Conservation (phyloP, 2,113 vertebrate genomes). For the Dipodomys stephensi region DNA sequence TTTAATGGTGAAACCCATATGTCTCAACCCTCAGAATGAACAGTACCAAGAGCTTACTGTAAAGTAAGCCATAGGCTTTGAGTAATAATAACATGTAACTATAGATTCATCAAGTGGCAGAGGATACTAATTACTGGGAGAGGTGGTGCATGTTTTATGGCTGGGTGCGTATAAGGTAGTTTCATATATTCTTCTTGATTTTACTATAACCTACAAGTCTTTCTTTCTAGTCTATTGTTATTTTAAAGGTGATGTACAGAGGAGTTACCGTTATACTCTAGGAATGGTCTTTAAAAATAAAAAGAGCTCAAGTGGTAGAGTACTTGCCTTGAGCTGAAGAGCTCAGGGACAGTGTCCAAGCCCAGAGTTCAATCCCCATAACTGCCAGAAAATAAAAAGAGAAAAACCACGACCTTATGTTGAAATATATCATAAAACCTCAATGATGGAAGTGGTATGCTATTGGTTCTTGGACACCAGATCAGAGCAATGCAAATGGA, state of each 20-base stretch:
- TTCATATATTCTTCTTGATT: not conserved
- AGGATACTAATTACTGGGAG: not conserved
- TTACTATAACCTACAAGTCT: not conserved
- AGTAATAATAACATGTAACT: no score
- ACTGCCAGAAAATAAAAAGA: not conserved
- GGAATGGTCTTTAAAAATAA: not conserved
- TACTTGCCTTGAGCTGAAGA: no score
- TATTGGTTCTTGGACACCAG: not conserved
- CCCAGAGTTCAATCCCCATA: no score
- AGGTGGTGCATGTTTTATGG: not conserved
- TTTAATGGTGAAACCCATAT: no score
- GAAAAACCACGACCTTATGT: not conserved
- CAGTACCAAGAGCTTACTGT: no score
- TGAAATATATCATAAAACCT: not conserved
- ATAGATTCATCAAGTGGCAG: not conserved
- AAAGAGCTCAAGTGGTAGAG: not conserved
- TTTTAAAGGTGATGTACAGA: no score
- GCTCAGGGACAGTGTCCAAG: no score
- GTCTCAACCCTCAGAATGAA: no score
- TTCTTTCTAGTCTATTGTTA: no score
- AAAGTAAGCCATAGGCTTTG: no score
- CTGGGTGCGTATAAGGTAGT: not conserved
- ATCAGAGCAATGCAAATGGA: not conserved
- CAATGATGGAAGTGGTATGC: not conserved
- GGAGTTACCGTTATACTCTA: not conserved